Percentiles rank a stretch among this genome's conserved stretches.
Evolutionary conservation across 2,113 vertebrate genomes (phyloP).

Genomic region (Hippocampus comes): DNA sequence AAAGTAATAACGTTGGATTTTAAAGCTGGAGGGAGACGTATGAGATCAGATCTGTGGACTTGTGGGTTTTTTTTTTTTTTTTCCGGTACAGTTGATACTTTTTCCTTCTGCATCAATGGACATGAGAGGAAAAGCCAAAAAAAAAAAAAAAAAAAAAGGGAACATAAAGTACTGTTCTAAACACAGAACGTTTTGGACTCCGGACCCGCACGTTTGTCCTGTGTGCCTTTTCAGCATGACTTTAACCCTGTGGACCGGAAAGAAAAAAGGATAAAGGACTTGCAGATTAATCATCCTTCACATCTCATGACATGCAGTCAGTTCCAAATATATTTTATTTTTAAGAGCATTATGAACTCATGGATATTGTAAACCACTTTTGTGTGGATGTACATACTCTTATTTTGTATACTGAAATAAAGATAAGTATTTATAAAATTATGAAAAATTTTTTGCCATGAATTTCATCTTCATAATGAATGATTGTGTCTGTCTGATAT

Average conservation of each 20-base stretch:
- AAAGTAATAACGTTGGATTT: conserved; percentile 62
- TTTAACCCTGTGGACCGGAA: conserved; percentile 60
- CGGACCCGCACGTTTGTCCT: conserved; percentile 25
- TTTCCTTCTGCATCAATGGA: conserved; percentile 46
- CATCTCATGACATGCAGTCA: conserved; percentile 52
- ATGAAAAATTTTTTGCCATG: conserved; percentile 70
- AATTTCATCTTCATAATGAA: conserved; percentile 25
- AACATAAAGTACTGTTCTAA: conserved; percentile 59
- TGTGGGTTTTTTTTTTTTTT: conserved; percentile 47
- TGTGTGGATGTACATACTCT: conserved; percentile 90
- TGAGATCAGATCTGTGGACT: conserved; percentile 41
- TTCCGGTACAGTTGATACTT: conserved; percentile 37
- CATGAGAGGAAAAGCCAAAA: conserved; percentile 48
- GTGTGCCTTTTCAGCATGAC: conserved; percentile 36
- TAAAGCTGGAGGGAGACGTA: conserved; percentile 51
- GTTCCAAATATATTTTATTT: conserved; percentile 60
- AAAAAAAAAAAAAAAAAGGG: conserved; percentile 74
- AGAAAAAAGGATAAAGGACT: conserved; percentile 42
- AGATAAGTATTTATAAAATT: conserved; percentile 95
- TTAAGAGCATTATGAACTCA: conserved; percentile 64
- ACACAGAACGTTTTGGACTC: conserved; percentile 55
- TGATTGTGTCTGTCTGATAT: neutral
- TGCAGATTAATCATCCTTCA: conserved; percentile 47
- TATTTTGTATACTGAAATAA: conserved; percentile 87
- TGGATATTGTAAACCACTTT: conserved; percentile 83